Base-by-base conservation (phyloP, 2,888 invertebrate species). In the Oscheius sp. region DNA sequence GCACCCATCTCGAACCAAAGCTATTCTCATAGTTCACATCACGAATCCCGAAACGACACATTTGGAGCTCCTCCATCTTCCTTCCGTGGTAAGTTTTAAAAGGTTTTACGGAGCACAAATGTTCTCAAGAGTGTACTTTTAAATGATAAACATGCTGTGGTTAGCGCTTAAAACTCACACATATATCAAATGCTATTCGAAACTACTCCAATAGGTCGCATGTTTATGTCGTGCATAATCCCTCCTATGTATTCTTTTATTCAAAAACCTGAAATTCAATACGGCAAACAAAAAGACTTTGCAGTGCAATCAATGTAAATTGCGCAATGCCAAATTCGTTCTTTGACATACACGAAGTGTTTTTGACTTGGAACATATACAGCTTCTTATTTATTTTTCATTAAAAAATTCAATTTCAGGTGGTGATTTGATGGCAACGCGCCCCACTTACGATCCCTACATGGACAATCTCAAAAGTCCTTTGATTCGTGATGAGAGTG, bases 401-500 rank as follows among this genome's bases (percentile, higher is more conserved):
- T n/a, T n/a, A n/a, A n/a, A n/a, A 14, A 41, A 41, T 41, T 14
- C 41, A 41, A 41, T 32, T 59, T 47, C 38, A 62, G 62, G 62
- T 22, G 47, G 74, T 56, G 80, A 81, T 65, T 68, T 82, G 67
- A 83, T 83, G 84, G 71, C 82, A 36, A 80, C 78, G 54, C 77
- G 82, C 26, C 85, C 85, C 56, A 74, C 75, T 17, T 86, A 86
- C 74, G 85, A 86, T 67, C 86, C 86, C 26, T 86, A 86, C 63
- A 70, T 86, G 70, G 85, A 86, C 75, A 85, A 83, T 71, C 70
- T 86, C 70, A 82, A 83, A 71, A 95, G 94, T 59, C 95, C 95
- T 17, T 90, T 95, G 82, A 94, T 93, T 87, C 93, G 94, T 88
- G 94, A 94, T 83, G 94, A 94, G 86, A 94, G 94, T 65, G 93